Conservation (phyloP, 2,797 vertebrate genomes). For the Scyliorhinus canicula region DNA sequence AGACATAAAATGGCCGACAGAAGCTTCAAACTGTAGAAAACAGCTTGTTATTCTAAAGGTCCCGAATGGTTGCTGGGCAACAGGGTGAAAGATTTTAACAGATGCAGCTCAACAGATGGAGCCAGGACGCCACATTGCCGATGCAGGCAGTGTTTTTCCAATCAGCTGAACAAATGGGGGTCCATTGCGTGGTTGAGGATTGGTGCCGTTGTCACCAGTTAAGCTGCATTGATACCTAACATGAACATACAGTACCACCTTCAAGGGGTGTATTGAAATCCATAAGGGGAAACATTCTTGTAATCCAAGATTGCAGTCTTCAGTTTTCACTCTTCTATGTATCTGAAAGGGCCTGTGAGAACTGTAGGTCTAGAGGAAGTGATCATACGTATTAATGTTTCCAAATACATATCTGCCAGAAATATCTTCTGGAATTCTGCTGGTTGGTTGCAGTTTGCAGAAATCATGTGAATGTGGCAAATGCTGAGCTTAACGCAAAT, state of each 20-base stretch:
- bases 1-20: not conserved
- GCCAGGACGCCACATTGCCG: not conserved
- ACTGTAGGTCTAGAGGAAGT: not conserved
- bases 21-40: not conserved
- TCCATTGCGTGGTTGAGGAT: not conserved
- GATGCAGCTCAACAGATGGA: not conserved
- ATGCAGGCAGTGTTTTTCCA: not conserved
- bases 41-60: not conserved
- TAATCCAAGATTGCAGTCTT: not conserved
- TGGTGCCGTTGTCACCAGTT: not conserved
- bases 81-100: not conserved
- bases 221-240: not conserved
- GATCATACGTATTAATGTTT: not conserved
- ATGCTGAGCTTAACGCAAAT: not conserved
- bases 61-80: not conserved
- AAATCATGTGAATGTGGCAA: not conserved
- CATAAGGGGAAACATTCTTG: not conserved
- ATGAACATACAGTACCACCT: not conserved
- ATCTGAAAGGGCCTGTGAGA: not conserved
- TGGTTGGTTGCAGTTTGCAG: not conserved
- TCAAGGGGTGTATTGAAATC: not conserved
- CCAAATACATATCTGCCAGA: not conserved
- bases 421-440: not conserved
- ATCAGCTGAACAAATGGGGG: not conserved
- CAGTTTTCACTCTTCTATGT: not conserved